phyloP scores from a whole-genome alignment of 2,888 invertebrate species.

The Melanchra persicariae region DNA sequence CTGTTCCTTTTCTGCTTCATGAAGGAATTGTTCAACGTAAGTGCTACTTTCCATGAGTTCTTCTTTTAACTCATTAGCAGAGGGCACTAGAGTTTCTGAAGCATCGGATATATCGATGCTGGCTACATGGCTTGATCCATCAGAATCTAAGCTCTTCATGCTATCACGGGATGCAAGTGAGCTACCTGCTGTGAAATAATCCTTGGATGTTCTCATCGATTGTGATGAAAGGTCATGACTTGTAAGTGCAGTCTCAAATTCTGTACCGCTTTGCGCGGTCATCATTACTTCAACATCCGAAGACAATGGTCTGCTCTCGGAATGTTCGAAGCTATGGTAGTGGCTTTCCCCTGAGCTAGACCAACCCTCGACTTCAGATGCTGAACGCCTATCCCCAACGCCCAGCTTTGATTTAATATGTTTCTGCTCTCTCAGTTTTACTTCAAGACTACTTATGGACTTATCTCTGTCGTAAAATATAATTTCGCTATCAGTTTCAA shows the following conservation, averaged over 20 bases:
- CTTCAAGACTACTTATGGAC: slow-evolving; percentile 88
- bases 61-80: slow-evolving; percentile 95
- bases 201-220: slow-evolving; percentile 94
- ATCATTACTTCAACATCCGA: slow-evolving; percentile 96
- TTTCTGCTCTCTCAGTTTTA: slow-evolving; percentile 85
- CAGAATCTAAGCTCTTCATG: slow-evolving; percentile 97
- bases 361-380: slow-evolving; percentile 94
- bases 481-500: slow-evolving; percentile 88
- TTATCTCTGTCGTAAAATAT: slow-evolving; percentile 85
- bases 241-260: slow-evolving; percentile 96
- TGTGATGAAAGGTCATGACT: slow-evolving; percentile 94
- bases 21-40: slow-evolving; percentile 89
- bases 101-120: slow-evolving; percentile 97
- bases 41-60: slow-evolving; percentile 93
- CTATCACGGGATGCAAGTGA: slow-evolving; percentile 97
- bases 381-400: slow-evolving; percentile 93
- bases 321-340: slow-evolving; percentile 96
- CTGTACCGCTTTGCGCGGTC: slow-evolving; percentile 94
- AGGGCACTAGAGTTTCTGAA: slow-evolving; percentile 98
- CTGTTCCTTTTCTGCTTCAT: slow-evolving; percentile 82
- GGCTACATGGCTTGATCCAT: slow-evolving; percentile 96
- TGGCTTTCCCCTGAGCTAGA: slow-evolving; percentile 97
- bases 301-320: slow-evolving; percentile 95
- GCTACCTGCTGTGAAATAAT: slow-evolving; percentile 96
- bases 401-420: slow-evolving; percentile 88